A percentile compares a stretch with the other conserved stretches of the same genome.
phyloP scores from a whole-genome alignment of 2,888 invertebrate genomes.

The Pharmacophagus antenor region DNA sequence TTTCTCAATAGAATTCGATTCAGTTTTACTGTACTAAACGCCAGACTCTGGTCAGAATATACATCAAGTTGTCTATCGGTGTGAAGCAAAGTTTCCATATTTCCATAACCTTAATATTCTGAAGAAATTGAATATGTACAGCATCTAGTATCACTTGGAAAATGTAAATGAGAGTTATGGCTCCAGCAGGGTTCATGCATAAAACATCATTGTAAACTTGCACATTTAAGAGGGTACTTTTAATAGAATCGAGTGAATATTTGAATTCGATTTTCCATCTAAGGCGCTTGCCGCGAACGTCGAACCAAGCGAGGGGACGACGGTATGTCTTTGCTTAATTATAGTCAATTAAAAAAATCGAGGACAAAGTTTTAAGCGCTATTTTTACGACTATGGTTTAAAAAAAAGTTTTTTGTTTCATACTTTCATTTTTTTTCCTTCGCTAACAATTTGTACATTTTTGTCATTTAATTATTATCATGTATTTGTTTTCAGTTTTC shows the following conservation, averaged over 20 bases:
- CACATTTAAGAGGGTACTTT: constrained; percentile 30
- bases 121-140: constrained; percentile 23
- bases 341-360: not conserved
- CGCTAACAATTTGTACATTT: too few relatives aligned
- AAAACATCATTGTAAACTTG: constrained; percentile 31
- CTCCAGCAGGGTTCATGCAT: constrained; percentile 27
- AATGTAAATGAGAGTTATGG: constrained; percentile 28
- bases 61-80: not conserved
- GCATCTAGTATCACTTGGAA: constrained; percentile 24
- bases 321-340: not conserved
- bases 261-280: constrained; percentile 26
- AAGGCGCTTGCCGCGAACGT: not conserved
- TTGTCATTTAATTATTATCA: too few relatives aligned
- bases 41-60: too few relatives aligned
- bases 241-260: constrained; percentile 31
- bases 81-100: not conserved
- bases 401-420: not conserved
- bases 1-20: too few relatives aligned
- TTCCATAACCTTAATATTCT: constrained; percentile 14
- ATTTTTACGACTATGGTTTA: too few relatives aligned
- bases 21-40: too few relatives aligned
- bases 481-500: too few relatives aligned
- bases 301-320: not conserved
- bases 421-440: too few relatives aligned
- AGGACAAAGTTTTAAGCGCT: too few relatives aligned